Base-by-base conservation (phyloP, 1,140 invertebrate genomes). In the Tetramorium simillimum region DNA sequence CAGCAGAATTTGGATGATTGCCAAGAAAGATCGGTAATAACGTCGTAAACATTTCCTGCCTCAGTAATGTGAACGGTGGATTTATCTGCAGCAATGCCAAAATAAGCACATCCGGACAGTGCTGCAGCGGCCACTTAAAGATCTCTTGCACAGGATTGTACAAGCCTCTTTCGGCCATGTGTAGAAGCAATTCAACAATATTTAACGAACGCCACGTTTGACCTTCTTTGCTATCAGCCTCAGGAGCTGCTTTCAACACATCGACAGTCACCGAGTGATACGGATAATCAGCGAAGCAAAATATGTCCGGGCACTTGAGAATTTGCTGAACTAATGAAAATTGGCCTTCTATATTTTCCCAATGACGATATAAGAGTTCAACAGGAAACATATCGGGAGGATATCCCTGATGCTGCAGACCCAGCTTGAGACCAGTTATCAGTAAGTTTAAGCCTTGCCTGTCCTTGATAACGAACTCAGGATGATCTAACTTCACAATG, bases 291-390 rank as follows among this genome's bases (percentile, higher is more conserved):
- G 98, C 97, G 94, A 99, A 98, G 93, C 98, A 99, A 94, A 99
- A 99, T 49, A 99, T 96, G 94, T 99, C 99, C 0, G 98, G 97
- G 95, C 98, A 97, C 93, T 98, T 98, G 1, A 99, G 94, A 86
- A 99, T 97, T 86, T 98, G 97, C 84, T 97, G 96, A 18, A 99
- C 96, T 49, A 99, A 96, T 87, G 98, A 98, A 90, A 99, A 96
- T 95, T 99, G 98, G 56, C 98, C 98, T 92, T 99, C 99, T 16
- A 97, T 96, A 94, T 99, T 99, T 86, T 98, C 97, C 99, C 99
- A 99, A 65, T 97, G 96, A 69, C 98, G 96, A 94, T 99, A 99
- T 87, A 99, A 96, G 78, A 97, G 96, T 92, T 99, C 98, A 37
- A 99, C 97, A 18, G 99, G 99, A 93, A 99, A 99, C 86, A 97